Evolutionary conservation across 2,113 vertebrate species (phyloP).

Genomic region (Struthio camelus): DNA sequence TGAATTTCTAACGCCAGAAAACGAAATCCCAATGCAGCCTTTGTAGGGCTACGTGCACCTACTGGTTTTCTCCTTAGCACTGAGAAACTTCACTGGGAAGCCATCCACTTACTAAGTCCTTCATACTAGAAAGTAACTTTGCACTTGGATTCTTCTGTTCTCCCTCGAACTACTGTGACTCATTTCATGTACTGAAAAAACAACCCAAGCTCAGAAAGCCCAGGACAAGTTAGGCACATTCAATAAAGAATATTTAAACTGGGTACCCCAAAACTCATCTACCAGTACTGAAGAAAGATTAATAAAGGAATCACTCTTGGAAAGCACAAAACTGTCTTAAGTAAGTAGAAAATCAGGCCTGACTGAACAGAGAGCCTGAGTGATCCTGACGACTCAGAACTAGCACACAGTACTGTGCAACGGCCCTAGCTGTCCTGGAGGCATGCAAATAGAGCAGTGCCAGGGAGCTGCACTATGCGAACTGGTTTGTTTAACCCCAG

Average conservation of each 20-base stretch:
- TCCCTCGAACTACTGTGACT: background rate
- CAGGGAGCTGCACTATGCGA: background rate
- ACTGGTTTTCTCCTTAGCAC: conserved; percentile 6
- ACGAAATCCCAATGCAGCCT: conserved; percentile 39
- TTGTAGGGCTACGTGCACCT: conserved; percentile 26
- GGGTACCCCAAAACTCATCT: background rate
- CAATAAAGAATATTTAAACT: conserved; percentile 32
- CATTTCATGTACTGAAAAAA: background rate
- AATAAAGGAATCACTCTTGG: background rate
- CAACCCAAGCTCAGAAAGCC: background rate
- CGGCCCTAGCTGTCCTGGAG: background rate
- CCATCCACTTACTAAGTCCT: conserved; percentile 1
- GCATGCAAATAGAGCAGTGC: background rate
- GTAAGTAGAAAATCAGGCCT: conserved; percentile 19
- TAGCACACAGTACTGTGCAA: background rate
- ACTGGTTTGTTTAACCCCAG: background rate
- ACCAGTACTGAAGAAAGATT: background rate
- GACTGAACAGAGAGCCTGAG: conserved; percentile 12
- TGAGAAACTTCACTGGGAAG: background rate
- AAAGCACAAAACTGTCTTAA: conserved; percentile 25
- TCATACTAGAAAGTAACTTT: conserved; percentile 16
- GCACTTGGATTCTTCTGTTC: conserved; percentile 16
- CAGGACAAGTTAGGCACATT: background rate
- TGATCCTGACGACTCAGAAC: background rate
- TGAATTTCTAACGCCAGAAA: background rate